Base-by-base conservation (phyloP, 2,113 vertebrate genomes). In the Athene noctua region DNA sequence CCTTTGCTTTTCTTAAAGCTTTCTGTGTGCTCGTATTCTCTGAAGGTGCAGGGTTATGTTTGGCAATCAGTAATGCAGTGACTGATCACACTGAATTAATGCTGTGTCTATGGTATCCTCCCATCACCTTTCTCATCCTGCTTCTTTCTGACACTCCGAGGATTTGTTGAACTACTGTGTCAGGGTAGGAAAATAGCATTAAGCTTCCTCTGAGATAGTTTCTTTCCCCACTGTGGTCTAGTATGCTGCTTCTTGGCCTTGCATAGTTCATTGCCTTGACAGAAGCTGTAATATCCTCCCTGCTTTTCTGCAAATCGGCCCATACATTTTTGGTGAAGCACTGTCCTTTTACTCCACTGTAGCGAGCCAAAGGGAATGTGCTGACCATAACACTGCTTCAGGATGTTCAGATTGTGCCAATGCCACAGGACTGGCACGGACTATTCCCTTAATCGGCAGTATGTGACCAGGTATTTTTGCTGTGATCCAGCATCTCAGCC, bases 1-100 rank as follows among this genome's bases (percentile, higher is more conserved):
- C n/a, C 49, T 75, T 82, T 62, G 61, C 27, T 97, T 97, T 91
- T 63, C 49, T 66, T 88, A 66, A 86, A 78, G 80, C 27, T 77
- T 93, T 95, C 61, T 72, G 15, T 59, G 29, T 30, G 49, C 36
- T 72, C 73, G 66, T 80, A 32, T 59, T 92, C n/a, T 90, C 84
- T 97, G 73, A 86, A 86, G 72, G 63, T 88, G 89, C 66, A 72
- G 86, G 66, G 73, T 75, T 96, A 36, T 79, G 62, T 89, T 87
- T 94, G 55, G 62, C 61, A 91, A 77, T 82, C 78, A 34, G 54
- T 82, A 85, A 86, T 36, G 87, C 54, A 32, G 73, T 6, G 32
- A 72, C 13, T 91, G 10, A 88, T 95, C 59, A 42, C 82, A 54
- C 67, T 63, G 84, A 93, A 93, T 92, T 91, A 91, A 87, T 67